Evolutionary conservation across 2,888 invertebrate species (phyloP), one percentile per base, ranked within the genome.

Genomic region (Monoplex corrugatus): DNA sequence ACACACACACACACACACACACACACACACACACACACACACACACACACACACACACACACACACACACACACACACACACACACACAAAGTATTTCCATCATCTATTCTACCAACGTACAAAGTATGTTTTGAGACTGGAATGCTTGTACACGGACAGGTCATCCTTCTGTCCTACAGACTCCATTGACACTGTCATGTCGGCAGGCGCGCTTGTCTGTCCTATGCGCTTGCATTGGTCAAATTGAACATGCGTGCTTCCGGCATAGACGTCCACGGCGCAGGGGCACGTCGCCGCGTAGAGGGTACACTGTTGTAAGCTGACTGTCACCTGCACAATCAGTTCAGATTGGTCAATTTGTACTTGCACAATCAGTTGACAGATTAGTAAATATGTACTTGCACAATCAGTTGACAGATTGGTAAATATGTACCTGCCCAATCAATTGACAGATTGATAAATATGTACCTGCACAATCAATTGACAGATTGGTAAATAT

Each of bases 251-350:
- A 19, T 28, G 43, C 23, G 82, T 86, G 38, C 78, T 84, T 16
- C 45, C 89, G 38, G 88, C 68, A 57, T n/a, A 86, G 10, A 91
- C 86, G 0, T 8, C 80, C 23, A 90, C 90, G 38, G 87, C 89
- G 68, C 91, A 91, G 63, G 88, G 89, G 43, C 90, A 90, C 10
- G 89, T 88, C 0, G 89, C 90, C 38, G 75, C 50, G 13, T n/a
- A n/a, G n/a, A 50, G 13, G 5, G 44, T 32, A 28, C 35, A 45
- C 40, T 28, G 35, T 38, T 13, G 50, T 87, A 80, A 28, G 23
- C 63, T 78, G 28, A 87, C 78, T 3, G n/a, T 68, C 63, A 86
- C 85, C 85, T 84, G 84, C 40, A 78, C 5, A 32, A 28, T 23
- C 57, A 57, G 28, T 57, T n/a, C n/a, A n/a, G n/a, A n/a, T n/a